A percentile compares a stretch with the other conserved stretches of the same genome.
Evolutionary conservation across 2,797 vertebrate species (phyloP).

Genomic region (Tenualosa ilisha): DNA sequence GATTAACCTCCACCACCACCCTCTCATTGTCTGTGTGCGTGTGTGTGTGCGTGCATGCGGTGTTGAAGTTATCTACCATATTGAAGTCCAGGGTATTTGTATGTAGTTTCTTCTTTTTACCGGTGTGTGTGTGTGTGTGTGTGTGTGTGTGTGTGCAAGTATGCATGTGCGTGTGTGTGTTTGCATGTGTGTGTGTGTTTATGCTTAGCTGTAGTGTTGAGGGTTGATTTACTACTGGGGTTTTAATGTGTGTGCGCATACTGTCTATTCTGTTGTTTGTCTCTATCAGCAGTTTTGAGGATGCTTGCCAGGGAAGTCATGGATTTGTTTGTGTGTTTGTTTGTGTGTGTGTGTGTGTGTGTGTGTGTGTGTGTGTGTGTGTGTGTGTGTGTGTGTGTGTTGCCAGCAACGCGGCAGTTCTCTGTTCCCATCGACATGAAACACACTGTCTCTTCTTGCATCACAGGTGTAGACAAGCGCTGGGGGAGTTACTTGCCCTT

Average conservation of each 20-base stretch:
- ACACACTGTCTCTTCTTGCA: background rate
- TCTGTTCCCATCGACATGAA: background rate
- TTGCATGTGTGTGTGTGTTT: conserved; percentile 22
- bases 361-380: too few relatives aligned
- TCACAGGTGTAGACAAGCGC: background rate
- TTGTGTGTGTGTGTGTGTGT: conserved; percentile 27
- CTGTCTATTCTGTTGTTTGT: too few relatives aligned
- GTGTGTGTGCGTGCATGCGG: background rate
- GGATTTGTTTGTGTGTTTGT: background rate
- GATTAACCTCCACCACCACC: background rate
- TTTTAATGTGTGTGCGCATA: too few relatives aligned
- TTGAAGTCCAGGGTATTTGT: too few relatives aligned
- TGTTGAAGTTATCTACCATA: too few relatives aligned
- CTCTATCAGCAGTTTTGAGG: too few relatives aligned
- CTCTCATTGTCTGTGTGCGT: background rate
- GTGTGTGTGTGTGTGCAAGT: background rate
- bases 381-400: background rate
- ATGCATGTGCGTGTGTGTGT: background rate
- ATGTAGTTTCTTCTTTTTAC: too few relatives aligned
- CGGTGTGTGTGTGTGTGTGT: too few relatives aligned
- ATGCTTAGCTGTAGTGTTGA: background rate
- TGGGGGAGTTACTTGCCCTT: background rate
- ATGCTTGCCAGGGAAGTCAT: background rate
- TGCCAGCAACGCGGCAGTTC: too few relatives aligned
- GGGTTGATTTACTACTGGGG: background rate